Evolutionary conservation across 2,797 vertebrate species (phyloP).

Genomic region (Vespertilio murinus): DNA sequence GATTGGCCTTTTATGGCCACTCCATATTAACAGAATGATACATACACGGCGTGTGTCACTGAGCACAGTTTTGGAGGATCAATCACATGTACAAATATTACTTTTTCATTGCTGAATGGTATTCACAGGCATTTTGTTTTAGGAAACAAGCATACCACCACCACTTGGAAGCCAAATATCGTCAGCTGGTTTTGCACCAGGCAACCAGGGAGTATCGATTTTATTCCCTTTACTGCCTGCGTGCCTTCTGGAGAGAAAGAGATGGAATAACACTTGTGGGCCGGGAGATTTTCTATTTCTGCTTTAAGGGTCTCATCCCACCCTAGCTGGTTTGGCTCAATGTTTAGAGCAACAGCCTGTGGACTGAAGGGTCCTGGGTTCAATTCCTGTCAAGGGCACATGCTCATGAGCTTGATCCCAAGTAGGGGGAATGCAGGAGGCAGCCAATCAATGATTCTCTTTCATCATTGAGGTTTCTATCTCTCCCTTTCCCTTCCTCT

Average conservation of each 20-base stretch:
- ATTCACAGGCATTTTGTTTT: neutral
- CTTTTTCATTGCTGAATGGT: neutral
- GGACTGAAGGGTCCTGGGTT: too few relatives aligned
- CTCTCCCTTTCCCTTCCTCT: too few relatives aligned
- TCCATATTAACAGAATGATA: neutral
- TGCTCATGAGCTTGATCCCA: too few relatives aligned
- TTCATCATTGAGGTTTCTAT: too few relatives aligned
- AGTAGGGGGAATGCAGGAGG: too few relatives aligned
- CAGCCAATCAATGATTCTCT: too few relatives aligned
- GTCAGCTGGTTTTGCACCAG: neutral
- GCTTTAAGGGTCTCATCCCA: neutral
- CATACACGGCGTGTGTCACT: neutral
- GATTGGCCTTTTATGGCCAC: neutral
- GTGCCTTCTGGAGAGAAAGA: neutral
- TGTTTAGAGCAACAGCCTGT: too few relatives aligned
- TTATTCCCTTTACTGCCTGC: neutral
- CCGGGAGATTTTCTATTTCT: neutral
- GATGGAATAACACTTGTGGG: neutral
- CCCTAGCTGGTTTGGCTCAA: too few relatives aligned
- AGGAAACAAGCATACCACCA: neutral
- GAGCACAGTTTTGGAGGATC: neutral
- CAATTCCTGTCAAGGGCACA: too few relatives aligned
- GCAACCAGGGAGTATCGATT: neutral
- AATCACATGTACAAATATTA: neutral
- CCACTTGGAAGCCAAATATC: neutral